phyloP scores from a whole-genome alignment of 2,113 vertebrate species.

The Glaucomys volans region DNA sequence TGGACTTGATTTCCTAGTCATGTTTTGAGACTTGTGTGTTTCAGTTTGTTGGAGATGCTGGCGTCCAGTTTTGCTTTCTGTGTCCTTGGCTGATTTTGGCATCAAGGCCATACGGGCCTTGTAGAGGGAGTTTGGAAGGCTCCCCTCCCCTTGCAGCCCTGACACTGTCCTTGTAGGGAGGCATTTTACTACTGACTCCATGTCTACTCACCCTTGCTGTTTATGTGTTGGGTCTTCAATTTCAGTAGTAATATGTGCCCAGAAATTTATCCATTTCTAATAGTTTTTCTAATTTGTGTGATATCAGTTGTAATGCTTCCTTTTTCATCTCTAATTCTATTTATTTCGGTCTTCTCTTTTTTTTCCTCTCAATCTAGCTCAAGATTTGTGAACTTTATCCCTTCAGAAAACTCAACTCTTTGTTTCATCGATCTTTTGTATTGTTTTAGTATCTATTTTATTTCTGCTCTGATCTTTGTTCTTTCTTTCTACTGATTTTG shows the following conservation, averaged over 20 bases:
- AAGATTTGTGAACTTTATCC: neutral
- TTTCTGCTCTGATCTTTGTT: too few species aligned
- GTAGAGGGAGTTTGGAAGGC: too few species aligned
- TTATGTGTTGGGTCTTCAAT: neutral
- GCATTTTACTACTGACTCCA: neutral
- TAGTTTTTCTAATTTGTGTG: too few species aligned
- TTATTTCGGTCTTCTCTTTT: neutral
- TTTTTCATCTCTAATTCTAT: neutral
- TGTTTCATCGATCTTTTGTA: neutral
- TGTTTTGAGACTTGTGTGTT: neutral
- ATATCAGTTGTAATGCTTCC: neutral
- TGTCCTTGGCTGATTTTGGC: neutral
- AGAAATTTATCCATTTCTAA: too few species aligned
- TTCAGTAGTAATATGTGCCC: neutral
- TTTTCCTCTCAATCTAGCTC: neutral
- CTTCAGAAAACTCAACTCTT: neutral
- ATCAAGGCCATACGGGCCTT: neutral
- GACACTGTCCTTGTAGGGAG: neutral
- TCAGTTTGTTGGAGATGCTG: neutral
- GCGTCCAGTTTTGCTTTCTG: neutral
- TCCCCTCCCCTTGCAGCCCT: neutral
- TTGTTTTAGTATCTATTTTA: neutral
- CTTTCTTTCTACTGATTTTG: neutral
- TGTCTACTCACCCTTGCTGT: neutral
- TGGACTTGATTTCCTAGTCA: neutral